phyloP scores from a whole-genome alignment of 2,113 vertebrate genomes.

The Mastomys coucha region DNA sequence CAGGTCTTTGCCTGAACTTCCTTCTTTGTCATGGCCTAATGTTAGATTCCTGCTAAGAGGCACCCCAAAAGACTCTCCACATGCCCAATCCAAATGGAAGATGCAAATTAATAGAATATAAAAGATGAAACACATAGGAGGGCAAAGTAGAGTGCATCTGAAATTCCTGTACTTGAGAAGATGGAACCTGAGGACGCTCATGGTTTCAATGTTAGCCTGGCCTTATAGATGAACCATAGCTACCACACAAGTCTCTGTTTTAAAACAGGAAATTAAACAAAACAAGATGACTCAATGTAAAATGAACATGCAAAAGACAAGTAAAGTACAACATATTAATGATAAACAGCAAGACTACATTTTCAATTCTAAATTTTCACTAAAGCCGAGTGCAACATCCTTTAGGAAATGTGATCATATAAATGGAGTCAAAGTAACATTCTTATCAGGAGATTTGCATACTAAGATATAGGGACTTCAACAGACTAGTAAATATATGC shows the following conservation, averaged over 20 bases:
- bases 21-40: no score
- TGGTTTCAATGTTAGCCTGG: not conserved
- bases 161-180: no score
- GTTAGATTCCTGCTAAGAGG: no score
- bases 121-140: not conserved
- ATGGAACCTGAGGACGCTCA: not conserved
- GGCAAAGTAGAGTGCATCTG: no score
- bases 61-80: no score
- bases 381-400: not conserved
- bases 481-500: not conserved
- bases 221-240: not conserved
- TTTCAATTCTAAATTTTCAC: not conserved
- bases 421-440: not conserved
- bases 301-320: not conserved
- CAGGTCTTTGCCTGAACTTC: no score
- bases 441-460: not conserved
- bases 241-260: not conserved
- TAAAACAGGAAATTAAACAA: not conserved
- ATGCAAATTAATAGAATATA: not conserved
- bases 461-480: not conserved
- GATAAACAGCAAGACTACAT: not conserved
- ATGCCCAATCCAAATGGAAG: not conserved
- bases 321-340: rapidly evolving
- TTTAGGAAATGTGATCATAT: not conserved
- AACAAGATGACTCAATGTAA: not conserved